Evolutionary conservation across 1,140 invertebrate species (phyloP), one percentile per base, ranked within the genome.

Genomic region (Asobara japonica): DNA sequence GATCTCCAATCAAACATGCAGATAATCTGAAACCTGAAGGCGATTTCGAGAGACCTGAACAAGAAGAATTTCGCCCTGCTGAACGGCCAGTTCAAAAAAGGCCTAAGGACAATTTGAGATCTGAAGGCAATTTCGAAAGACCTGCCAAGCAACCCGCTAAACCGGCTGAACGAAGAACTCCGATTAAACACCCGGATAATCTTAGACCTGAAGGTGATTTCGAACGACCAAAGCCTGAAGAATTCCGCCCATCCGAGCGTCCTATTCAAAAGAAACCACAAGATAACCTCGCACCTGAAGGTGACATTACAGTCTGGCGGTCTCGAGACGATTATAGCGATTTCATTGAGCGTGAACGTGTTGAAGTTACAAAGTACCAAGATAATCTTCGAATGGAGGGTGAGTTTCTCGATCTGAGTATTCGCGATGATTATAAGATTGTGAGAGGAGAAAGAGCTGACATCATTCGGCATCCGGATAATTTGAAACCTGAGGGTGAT

Each of bases 361-460:
- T n/a, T n/a, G n/a, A n/a, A n/a, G n/a, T n/a, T n/a, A n/a, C n/a
- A n/a, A n/a, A n/a, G n/a, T n/a, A n/a, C n/a, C n/a, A n/a, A n/a
- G 90, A 92, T 74, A 91, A 92, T 77, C 78, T 92, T 0, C 84
- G 84, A 74, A 86, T 88, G 36, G 89, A 92, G 22, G 91, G 91
- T 73, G 76, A 74, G 22, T 90, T 91, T 77, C 85, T 88, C 67
- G 82, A 83, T 62, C 83, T 86, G 13, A 73, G 84, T 38, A 85
- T 0, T 69, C 84, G 71, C 90, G 91, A 78, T 56, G 77, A 79
- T 77, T 79, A 62, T 33, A 79, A 67, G 5, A 75, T 79, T 6
- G 79, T 77, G 38, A 79, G 72, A 38, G 78, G 87, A 16, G 92
- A 94, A 79, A 83, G 86, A 73, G 80, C 82, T 20, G 76, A 79